phyloP scores from a whole-genome alignment of 2,797 vertebrate genomes.

The Pipistrellus pipistrellus region DNA sequence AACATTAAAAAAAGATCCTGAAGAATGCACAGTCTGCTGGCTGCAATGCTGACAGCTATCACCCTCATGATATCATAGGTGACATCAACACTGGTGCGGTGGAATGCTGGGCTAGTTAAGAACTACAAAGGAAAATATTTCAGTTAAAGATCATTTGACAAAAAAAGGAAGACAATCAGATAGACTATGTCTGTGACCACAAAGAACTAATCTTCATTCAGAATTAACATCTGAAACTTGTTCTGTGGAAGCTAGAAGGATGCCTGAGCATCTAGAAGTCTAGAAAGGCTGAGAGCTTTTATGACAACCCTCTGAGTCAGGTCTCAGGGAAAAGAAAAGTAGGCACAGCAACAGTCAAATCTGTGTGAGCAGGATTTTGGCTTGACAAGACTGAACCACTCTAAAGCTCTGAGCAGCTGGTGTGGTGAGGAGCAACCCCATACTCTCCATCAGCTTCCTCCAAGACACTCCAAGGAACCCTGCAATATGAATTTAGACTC shows the following conservation, averaged over 20 bases:
- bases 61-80: not conserved
- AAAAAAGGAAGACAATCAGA: not conserved
- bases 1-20: not conserved
- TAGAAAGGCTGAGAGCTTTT: not conserved
- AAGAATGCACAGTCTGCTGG: not conserved
- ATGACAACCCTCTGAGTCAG: not conserved
- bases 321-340: not conserved
- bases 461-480: not conserved
- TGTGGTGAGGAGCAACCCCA: not conserved
- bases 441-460: not conserved
- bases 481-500: not conserved
- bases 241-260: conserved; percentile 24
- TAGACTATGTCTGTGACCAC: not conserved
- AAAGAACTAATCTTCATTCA: not conserved
- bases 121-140: not conserved
- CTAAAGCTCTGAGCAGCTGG: not conserved
- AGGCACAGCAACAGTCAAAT: not conserved
- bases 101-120: not conserved
- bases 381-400: not conserved
- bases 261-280: not conserved
- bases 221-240: conserved; percentile 39
- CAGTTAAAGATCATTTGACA: not conserved
- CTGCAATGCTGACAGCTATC: not conserved
- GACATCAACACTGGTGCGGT: not conserved
- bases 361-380: not conserved